These are phyloP conservation scores for Lycia hirtaria DNA, from an alignment of 2,888 invertebrate species.

Conservation along the genomic window DNA sequence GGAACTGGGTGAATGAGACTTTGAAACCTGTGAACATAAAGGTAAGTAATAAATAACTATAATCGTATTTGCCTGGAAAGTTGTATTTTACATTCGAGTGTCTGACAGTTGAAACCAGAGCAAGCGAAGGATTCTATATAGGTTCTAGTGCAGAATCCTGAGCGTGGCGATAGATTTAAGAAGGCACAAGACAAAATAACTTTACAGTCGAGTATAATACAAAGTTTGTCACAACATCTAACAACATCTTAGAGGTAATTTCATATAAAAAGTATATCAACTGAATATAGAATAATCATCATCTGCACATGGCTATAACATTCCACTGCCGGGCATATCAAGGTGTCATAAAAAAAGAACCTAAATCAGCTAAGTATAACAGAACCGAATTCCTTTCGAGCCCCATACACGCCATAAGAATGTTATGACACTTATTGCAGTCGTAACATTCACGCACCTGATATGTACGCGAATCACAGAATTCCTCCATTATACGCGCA, in stretches of 20 bases:
- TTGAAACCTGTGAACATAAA: conserved; percentile 89
- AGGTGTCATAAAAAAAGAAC: neutral
- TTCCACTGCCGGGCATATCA: too few species aligned
- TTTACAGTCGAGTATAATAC: too few species aligned
- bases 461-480: conserved; percentile 29
- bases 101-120: too few species aligned
- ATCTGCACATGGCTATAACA: too few species aligned
- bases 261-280: too few species aligned
- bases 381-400: neutral
- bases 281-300: too few species aligned
- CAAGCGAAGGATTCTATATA: too few species aligned
- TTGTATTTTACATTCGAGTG: neutral
- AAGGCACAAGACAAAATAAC: too few species aligned
- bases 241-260: too few species aligned
- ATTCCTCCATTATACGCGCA: too few species aligned
- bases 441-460: conserved; percentile 29
- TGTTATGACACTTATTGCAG: conserved; percentile 29
- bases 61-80: neutral
- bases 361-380: neutral
- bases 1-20: conserved; percentile 99
- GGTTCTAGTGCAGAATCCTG: too few species aligned
- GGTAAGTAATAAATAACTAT: conserved; percentile 60
- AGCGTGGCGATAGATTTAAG: too few species aligned
- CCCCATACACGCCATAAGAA: conserved; percentile 18
- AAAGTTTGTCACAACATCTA: neutral